These are phyloP conservation scores for Lycodopsis pacificus DNA, from an alignment of 2,797 vertebrate genomes.

Conservation along the genomic window DNA sequence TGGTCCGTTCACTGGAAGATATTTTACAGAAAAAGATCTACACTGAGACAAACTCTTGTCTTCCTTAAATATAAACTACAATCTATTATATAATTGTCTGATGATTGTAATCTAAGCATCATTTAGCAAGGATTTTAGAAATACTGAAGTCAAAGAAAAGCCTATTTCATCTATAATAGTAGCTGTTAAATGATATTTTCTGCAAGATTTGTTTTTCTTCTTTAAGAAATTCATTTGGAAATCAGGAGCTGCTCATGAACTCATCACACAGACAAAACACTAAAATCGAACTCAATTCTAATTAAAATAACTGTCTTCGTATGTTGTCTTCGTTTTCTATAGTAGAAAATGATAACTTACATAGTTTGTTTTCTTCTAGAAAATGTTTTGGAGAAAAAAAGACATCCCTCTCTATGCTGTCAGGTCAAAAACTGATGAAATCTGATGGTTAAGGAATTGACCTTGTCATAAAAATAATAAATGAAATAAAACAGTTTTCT, in stretches of 20 bases:
- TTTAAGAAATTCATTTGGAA: neutral
- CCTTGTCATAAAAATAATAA: neutral
- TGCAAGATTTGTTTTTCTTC: neutral
- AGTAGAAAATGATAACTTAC: neutral
- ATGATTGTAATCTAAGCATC: neutral
- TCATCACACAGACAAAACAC: neutral
- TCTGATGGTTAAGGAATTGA: too few relatives aligned
- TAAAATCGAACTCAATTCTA: neutral
- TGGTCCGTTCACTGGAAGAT: too few relatives aligned
- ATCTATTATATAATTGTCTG: neutral
- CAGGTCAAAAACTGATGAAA: neutral
- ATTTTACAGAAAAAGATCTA: neutral
- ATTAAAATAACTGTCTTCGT: neutral
- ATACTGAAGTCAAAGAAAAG: neutral
- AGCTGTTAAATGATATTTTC: neutral
- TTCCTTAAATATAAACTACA: neutral
- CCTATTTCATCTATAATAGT: neutral
- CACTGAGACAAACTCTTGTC: neutral
- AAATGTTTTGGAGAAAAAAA: neutral
- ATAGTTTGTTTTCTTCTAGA: too few relatives aligned
- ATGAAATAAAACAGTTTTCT: neutral
- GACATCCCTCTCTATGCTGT: neutral
- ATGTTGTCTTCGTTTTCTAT: neutral
- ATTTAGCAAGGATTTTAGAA: neutral
- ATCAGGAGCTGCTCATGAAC: neutral